Conservation (phyloP, 2,797 vertebrate species). For the Falco concolor region DNA sequence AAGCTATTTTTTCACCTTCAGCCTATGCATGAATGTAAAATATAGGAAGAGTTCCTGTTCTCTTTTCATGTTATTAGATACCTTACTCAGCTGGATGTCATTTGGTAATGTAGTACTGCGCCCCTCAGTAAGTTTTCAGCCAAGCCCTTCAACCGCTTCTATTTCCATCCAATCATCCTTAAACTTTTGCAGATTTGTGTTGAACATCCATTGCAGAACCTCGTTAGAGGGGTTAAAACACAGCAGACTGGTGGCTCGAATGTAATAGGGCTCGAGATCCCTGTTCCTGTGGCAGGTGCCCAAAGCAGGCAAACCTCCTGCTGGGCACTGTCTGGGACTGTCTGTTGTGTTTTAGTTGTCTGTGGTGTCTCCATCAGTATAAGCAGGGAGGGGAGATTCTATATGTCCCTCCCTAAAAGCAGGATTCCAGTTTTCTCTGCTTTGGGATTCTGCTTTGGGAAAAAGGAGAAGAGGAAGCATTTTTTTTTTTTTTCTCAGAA, state of each 20-base stretch:
- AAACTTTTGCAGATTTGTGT: neutral
- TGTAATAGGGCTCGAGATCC: neutral
- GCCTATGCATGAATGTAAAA: neutral
- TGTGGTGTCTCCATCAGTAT: neutral
- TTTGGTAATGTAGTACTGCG: neutral
- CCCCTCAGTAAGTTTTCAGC: neutral
- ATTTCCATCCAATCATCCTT: neutral
- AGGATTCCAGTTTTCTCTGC: neutral
- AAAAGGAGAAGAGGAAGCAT: neutral
- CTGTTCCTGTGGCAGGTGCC: neutral
- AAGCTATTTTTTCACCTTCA: neutral
- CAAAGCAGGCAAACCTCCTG: neutral
- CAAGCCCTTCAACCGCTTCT: neutral
- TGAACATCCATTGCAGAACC: neutral
- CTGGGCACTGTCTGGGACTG: neutral
- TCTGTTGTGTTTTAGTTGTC: neutral
- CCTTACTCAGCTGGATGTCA: neutral
- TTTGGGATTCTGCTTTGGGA: neutral
- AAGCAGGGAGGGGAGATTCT: neutral
- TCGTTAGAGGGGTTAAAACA: neutral
- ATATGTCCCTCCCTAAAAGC: neutral
- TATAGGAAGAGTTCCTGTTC: neutral
- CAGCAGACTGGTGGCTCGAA: neutral
- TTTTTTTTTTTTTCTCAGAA: neutral
- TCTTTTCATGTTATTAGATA: neutral